Base-by-base conservation (phyloP, 2,888 invertebrate genomes). In the Eupeodes luniger region DNA sequence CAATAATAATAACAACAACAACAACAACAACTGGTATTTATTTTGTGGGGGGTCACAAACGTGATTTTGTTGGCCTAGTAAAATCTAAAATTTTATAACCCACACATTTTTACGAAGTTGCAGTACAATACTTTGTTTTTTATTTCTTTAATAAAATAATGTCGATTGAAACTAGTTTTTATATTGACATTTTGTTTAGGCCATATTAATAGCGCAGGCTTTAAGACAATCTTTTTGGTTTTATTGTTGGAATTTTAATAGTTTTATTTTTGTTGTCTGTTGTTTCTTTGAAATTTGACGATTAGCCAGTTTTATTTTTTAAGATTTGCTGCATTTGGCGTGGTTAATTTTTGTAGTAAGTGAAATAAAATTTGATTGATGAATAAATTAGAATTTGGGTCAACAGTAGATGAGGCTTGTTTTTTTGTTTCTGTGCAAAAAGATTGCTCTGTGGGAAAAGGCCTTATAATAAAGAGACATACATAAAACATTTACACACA, bases 21-120 rank as follows among this genome's bases (percentile, higher is more conserved):
- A 16, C 19, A 44, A n/a, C 11, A 62, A n/a, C 34, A 19, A 14
- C 36, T 3, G 12, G 12, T 7, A 40, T 0, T 11, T 3, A 36
- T 44, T 10, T 2, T 40, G 49, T 34, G 51, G 34, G 61, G 67
- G 69, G 53, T 40, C 69, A 55, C 5, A 69, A 69, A 69, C 69
- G 69, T 69, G 69, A 55, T 69, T 69, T 69, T 53, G 53, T 55
- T 69, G 69, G 67, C 67, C 67, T 34, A 67, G 51, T 67, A 51
- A 67, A 51, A 51, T 34, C 16, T n/a, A 34, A 27, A 67, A 51
- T 67, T 67, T 67, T 67, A 47, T 47, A 64, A 64, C 47, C 64
- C 47, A 64, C 64, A 64, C 64, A 64, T 19, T 19, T 53, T 11
- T 14, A 16, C 27, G 47, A 64, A 47, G 44, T 64, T 14, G 14